A percentile compares a stretch with the other conserved stretches of the same genome.
phyloP scores from a whole-genome alignment of 2,888 invertebrate genomes.

The Drosophila stalkeri region DNA sequence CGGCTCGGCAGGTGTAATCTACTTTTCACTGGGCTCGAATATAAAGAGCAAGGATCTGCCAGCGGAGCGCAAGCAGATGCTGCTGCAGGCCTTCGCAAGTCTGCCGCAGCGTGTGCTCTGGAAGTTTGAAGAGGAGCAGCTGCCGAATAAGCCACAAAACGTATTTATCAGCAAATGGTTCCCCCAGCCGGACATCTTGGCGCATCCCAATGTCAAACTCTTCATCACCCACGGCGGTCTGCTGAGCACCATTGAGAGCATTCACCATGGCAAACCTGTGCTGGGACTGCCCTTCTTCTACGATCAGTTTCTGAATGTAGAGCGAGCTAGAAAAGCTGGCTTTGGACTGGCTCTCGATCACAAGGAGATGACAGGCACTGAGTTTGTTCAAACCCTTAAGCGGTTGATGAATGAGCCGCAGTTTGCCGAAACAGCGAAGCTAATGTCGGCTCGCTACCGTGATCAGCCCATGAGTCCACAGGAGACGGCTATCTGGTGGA shows the following conservation, averaged over 20 bases:
- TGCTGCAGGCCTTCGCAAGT: conserved; percentile 63
- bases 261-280: conserved; percentile 86
- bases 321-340: conserved; percentile 83
- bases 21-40: conserved; percentile 86
- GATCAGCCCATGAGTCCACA: conserved; percentile 82
- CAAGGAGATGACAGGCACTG: conserved; percentile 76
- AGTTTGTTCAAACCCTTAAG: conserved; percentile 67
- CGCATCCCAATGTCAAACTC: conserved; percentile 85
- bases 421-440: conserved; percentile 55
- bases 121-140: conserved; percentile 84
- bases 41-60: conserved; percentile 75
- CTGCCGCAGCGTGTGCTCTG: conserved; percentile 83
- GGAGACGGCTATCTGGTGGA: conserved; percentile 82
- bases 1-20: conserved; percentile 84
- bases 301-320: conserved; percentile 86
- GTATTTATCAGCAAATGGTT: conserved; percentile 84
- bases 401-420: conserved; percentile 60
- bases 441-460: conserved; percentile 75
- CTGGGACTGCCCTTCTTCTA: conserved; percentile 86
- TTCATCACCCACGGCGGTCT: conserved; percentile 86
- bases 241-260: conserved; percentile 85
- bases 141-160: conserved; percentile 76
- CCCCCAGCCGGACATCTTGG: conserved; percentile 85
- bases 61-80: conserved; percentile 55
- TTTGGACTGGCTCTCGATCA: conserved; percentile 84